Evolutionary conservation across 2,888 invertebrate species (phyloP).

Genomic region (Pycnomerus fuliginosus): DNA sequence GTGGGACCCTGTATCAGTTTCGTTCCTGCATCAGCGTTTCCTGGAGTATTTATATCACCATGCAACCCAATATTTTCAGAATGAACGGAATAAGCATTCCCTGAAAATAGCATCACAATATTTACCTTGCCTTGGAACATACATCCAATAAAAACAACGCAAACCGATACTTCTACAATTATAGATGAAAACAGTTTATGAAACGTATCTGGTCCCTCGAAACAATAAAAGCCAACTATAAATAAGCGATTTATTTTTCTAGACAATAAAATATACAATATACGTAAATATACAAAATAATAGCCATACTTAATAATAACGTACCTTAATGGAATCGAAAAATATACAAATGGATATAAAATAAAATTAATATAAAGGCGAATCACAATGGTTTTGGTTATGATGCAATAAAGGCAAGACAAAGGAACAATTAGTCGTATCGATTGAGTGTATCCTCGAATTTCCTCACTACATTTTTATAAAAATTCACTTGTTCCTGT

Average conservation of each 20-base stretch:
- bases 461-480: conserved; percentile 78
- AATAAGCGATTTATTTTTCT: not conserved
- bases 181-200: too few relatives aligned
- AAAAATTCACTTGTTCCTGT: conserved; percentile 87
- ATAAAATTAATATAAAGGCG: not conserved
- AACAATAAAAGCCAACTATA: not conserved
- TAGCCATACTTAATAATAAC: not conserved
- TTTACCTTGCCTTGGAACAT: too few relatives aligned
- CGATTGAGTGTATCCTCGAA: conserved; percentile 64
- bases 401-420: conserved; percentile 12
- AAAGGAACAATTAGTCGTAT: conserved; percentile 33
- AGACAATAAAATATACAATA: conserved; percentile 7
- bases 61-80: too few relatives aligned
- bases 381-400: conserved; percentile 21
- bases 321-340: not conserved
- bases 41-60: too few relatives aligned
- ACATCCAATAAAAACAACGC: too few relatives aligned
- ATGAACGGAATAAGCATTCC: too few relatives aligned
- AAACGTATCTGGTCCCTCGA: too few relatives aligned
- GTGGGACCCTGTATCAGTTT: too few relatives aligned
- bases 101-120: too few relatives aligned
- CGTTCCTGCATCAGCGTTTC: too few relatives aligned
- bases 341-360: not conserved
- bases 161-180: too few relatives aligned
- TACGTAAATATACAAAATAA: conserved; percentile 1